Evolutionary conservation across 2,797 vertebrate species (phyloP).

Genomic region (Luscinia megarhynchos): DNA sequence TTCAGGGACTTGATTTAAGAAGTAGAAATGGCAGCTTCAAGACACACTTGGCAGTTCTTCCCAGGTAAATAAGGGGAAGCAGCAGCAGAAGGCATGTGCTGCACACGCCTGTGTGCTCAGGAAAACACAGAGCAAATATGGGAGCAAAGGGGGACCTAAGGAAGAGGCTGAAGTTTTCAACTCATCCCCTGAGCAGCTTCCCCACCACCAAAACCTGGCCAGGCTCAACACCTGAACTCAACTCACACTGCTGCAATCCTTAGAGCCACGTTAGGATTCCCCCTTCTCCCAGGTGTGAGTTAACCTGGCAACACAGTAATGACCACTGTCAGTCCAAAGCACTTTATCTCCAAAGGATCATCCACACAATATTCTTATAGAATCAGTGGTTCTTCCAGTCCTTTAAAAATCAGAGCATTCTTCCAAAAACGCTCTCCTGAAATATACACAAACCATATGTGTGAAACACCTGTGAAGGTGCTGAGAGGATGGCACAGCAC

Average conservation of each 20-base stretch:
- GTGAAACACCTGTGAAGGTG: rapidly evolving
- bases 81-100: rapidly evolving
- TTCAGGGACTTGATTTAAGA: not conserved
- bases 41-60: not conserved
- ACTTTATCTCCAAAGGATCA: not conserved
- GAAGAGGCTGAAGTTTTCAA: not conserved
- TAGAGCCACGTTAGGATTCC: not conserved
- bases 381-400: not conserved
- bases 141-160: not conserved
- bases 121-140: not conserved
- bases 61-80: not conserved
- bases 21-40: not conserved
- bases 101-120: not conserved
- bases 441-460: rapidly evolving
- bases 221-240: rapidly evolving
- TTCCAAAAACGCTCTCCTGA: not conserved
- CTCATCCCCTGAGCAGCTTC: not conserved
- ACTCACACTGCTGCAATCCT: not conserved
- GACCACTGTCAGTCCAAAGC: not conserved
- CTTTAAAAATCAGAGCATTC: not conserved
- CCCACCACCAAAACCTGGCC: not conserved
- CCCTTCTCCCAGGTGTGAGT: not conserved
- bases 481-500: rapidly evolving
- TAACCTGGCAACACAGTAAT: not conserved
- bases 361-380: not conserved